Evolutionary conservation across 2,113 vertebrate genomes (phyloP).

Genomic region (Hypocryptadius cinnamomeus): DNA sequence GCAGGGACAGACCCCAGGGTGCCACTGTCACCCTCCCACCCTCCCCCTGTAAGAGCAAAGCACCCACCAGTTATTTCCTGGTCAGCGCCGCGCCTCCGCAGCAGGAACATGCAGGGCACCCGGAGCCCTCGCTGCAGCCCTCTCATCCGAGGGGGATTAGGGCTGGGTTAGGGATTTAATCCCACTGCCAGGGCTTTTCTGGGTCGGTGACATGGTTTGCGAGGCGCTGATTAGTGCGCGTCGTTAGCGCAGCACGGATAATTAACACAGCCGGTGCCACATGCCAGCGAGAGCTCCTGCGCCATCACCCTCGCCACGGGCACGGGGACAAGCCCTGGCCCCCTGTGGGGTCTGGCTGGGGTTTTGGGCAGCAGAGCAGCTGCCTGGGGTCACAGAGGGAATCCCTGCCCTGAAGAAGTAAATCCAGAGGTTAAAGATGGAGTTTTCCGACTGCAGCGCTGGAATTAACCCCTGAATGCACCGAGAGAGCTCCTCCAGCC

Average conservation of each 20-base stretch:
- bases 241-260: background rate
- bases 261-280: background rate
- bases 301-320: rapidly evolving
- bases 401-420: background rate
- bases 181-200: background rate
- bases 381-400: background rate
- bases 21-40: background rate
- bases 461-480: background rate
- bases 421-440: background rate
- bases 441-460: background rate
- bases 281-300: background rate
- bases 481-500: background rate
- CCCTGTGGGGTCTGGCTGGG: rapidly evolving
- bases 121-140: background rate
- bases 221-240: background rate
- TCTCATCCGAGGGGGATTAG: background rate
- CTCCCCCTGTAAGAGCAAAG: background rate
- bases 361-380: background rate
- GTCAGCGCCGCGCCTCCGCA: rapidly evolving
- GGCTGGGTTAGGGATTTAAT: slow-evolving; percentile 3
- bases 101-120: rapidly evolving
- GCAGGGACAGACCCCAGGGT: background rate
- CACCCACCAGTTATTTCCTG: background rate
- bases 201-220: slow-evolving; percentile 18
- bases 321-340: background rate